Evolutionary conservation across 2,797 vertebrate species (phyloP), one percentile per base, ranked within the genome.

Genomic region (Lindbergichthys nudifrons): DNA sequence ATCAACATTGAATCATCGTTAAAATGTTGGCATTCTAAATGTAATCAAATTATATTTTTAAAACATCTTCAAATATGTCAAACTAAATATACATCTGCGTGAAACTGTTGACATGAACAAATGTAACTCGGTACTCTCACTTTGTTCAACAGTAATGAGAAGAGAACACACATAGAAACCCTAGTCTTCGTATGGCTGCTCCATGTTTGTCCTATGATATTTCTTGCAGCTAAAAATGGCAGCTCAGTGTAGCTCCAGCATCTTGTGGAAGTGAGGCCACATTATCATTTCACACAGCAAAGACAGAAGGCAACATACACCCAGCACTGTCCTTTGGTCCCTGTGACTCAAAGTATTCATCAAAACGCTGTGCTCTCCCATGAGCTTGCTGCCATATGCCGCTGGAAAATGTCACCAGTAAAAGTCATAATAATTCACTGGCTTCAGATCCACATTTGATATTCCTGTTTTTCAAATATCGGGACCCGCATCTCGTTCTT

Each of bases 371-470:
- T 94, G 92, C 93, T 94, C 94, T 99, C 96, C 97, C 96, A 94
- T 96, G 96, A 98, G 97, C 95, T 95, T 90, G 77, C 93, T 94
- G 93, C 96, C 96, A 97, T 97, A 98, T 97, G 96, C 95, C 92
- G 83, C 93, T 91, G 94, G 95, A 97, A 98, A 98, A 98, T 98
- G 97, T 98, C 97, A 98, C 95, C 96, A 94, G 95, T 96, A 96
- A 97, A 97, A 97, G 96, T 96, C 95, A 96, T 95, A 96, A 96
- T 96, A 96, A 97, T 96, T 98, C 96, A 96, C 95, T 91, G 94
- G 95, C 96, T 96, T 96, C 95, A 97, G 94, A 95, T 96, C 93
- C 94, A 92, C 94, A 95, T 96, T 96, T 97, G 95, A 96, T 96
- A 96, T 96, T 96, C 95, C 96, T 96, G 93, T 94, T 95, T 96